These are phyloP conservation scores for Invenusta paracnida DNA, from an alignment of 2,888 invertebrate species.

Conservation along the genomic window DNA sequence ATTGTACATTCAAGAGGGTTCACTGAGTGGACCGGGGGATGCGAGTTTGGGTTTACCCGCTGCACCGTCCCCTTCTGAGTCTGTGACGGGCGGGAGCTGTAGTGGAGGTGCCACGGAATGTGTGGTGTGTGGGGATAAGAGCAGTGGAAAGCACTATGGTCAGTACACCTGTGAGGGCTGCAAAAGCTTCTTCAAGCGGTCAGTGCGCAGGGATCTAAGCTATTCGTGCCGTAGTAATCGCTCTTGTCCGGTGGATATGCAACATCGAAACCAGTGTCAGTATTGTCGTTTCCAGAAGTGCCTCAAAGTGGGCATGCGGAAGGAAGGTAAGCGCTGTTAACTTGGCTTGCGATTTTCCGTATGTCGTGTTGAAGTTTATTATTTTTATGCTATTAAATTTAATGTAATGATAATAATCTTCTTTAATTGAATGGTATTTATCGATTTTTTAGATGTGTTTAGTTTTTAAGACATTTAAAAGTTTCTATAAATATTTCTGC, in stretches of 20 bases:
- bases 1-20: neutral
- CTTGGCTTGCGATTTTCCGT: too few species aligned
- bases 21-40: neutral
- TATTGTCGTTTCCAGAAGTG: slow-evolving; percentile 97
- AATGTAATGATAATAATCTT: too few species aligned
- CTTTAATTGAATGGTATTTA: too few species aligned
- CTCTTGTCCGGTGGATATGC: slow-evolving; percentile 96
- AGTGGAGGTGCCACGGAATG: slow-evolving; percentile 29
- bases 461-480: too few species aligned
- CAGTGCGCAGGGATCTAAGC: slow-evolving; percentile 89
- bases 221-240: slow-evolving; percentile 95
- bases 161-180: slow-evolving; percentile 94
- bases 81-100: neutral
- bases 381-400: too few species aligned
- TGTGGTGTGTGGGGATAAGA: slow-evolving; percentile 44
- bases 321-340: too few species aligned
- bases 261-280: slow-evolving; percentile 98
- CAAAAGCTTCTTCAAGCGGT: slow-evolving; percentile 98
- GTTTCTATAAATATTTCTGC: too few species aligned
- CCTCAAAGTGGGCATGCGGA: slow-evolving; percentile 98
- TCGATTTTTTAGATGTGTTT: too few species aligned
- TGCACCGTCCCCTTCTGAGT: neutral
- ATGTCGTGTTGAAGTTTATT: too few species aligned
- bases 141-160: slow-evolving; percentile 87
- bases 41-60: neutral